Conservation (phyloP, 2,888 invertebrate genomes). For the Macrophya alboannulata region DNA sequence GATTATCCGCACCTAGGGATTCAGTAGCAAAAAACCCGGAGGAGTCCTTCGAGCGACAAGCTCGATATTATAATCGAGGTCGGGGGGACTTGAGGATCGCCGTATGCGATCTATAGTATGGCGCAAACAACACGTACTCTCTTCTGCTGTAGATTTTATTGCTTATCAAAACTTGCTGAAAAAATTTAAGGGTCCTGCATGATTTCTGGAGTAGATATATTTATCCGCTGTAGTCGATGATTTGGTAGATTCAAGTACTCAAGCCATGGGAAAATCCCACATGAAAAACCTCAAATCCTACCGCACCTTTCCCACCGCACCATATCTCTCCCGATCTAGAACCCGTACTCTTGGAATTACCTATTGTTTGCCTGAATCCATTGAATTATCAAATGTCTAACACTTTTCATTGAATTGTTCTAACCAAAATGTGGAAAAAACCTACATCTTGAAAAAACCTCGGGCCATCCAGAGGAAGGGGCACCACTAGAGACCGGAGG, state of each 20-base stretch:
- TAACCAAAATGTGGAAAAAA: no score
- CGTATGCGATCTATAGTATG: neutral
- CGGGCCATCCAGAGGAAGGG: no score
- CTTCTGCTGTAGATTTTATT: neutral
- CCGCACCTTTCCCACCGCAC: no score
- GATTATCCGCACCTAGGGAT: no score
- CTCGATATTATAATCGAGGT: neutral
- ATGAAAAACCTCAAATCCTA: neutral
- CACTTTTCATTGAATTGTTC: no score
- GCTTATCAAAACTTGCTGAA: neutral
- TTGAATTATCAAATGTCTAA: no score
- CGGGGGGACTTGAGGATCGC: neutral
- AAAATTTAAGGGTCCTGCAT: neutral
- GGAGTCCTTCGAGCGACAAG: neutral
- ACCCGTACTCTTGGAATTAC: no score
- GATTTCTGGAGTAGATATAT: neutral
- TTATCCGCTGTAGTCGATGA: neutral
- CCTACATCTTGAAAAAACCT: no score
- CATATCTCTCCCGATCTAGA: no score
- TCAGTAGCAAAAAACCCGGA: neutral
- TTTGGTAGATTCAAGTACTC: neutral
- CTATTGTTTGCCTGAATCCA: no score
- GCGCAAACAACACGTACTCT: neutral
- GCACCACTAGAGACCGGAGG: no score
- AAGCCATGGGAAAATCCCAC: neutral